phyloP scores from a whole-genome alignment of 2,797 vertebrate genomes.

The Muraenolepis orangiensis region DNA sequence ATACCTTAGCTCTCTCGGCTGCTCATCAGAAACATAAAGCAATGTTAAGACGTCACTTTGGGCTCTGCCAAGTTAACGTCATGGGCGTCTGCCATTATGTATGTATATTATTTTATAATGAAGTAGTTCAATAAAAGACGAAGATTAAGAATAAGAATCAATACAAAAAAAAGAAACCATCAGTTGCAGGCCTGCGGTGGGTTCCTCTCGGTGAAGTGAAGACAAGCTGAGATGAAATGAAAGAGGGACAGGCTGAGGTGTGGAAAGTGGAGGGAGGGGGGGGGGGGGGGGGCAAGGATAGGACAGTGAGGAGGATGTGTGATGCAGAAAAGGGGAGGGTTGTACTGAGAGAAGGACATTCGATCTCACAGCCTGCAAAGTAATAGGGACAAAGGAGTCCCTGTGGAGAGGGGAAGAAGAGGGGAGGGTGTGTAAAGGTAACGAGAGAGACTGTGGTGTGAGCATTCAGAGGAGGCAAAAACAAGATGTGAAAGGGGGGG shows the following conservation, averaged over 20 bases:
- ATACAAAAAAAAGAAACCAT: not conserved
- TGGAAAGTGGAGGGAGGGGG: not conserved
- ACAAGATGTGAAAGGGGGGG: not conserved
- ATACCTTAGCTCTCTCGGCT: not conserved
- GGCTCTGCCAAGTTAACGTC: not conserved
- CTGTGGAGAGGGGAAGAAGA: not conserved
- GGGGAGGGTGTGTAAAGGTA: not conserved
- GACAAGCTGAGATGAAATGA: not conserved
- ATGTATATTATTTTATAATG: not conserved
- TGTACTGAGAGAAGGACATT: not conserved
- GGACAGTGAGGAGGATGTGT: constrained; percentile 4
- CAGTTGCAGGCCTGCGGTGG: not conserved
- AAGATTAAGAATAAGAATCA: not conserved
- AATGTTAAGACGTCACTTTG: not conserved
- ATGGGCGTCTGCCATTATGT: not conserved
- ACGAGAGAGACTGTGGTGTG: not conserved
- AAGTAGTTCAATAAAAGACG: not conserved
- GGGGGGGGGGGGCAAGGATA: not conserved
- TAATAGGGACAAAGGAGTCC: not conserved
- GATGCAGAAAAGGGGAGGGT: not conserved
- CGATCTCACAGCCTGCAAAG: not conserved
- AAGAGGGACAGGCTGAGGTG: not conserved
- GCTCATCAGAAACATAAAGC: not conserved
- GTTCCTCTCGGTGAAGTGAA: not conserved
- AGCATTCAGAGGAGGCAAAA: not conserved